Evolutionary conservation across 2,888 invertebrate genomes (phyloP).

Genomic region (Baccha elongata): DNA sequence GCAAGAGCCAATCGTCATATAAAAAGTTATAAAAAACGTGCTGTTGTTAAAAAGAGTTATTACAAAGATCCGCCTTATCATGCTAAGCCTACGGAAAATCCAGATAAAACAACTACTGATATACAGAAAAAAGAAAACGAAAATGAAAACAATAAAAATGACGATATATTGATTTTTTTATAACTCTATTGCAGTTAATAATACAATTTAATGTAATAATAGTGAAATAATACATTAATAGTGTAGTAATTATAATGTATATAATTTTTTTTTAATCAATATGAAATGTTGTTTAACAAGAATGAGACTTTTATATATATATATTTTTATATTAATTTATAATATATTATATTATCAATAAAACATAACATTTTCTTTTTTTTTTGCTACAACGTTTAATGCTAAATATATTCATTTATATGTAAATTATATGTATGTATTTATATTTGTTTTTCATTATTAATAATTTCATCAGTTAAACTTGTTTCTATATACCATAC

Average conservation of each 20-base stretch:
- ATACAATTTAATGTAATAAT: constrained; percentile 55
- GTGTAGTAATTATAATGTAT: constrained; percentile 45
- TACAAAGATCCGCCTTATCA: no score
- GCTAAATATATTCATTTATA: constrained; percentile 76
- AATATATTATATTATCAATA: constrained; percentile 58
- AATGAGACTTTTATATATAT: constrained; percentile 60
- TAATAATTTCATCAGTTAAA: constrained; percentile 54
- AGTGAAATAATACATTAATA: constrained; percentile 62
- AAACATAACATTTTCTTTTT: constrained; percentile 73
- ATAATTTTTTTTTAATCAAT: constrained; percentile 30
- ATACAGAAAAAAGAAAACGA: no score
- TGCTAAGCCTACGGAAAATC: no score
- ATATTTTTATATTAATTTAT: constrained; percentile 45
- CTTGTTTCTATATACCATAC: constrained; percentile 59
- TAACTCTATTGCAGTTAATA: constrained; percentile 66
- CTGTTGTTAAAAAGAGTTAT: no score
- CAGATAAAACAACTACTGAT: no score
- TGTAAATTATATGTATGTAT: constrained; percentile 58
- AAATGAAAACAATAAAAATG: no score
- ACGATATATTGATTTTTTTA: constrained; percentile 52
- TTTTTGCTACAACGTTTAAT: constrained; percentile 79
- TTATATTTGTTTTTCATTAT: no score
- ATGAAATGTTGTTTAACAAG: constrained; percentile 69
- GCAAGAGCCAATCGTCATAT: no score
- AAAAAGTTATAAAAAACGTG: no score